phyloP scores from a whole-genome alignment of 92 coral and sea anemone genomes.

The Blastomussa wellsi region DNA sequence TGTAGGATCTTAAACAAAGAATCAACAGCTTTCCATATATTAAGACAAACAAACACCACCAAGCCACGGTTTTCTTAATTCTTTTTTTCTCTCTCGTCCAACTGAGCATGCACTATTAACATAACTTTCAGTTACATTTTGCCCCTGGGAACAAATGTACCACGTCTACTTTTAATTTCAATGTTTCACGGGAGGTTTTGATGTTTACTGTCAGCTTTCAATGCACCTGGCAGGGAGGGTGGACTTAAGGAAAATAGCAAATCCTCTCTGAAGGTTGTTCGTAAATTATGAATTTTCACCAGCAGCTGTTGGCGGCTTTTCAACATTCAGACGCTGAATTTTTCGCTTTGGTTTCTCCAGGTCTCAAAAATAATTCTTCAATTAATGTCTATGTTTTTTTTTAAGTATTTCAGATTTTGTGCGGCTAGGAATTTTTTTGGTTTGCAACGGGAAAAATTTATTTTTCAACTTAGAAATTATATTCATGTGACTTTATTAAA shows the following conservation, averaged over 20 bases:
- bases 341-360: neutral
- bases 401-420: neutral
- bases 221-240: neutral
- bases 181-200: neutral
- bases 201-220: neutral
- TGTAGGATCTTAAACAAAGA: neutral
- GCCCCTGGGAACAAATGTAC: neutral
- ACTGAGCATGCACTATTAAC: neutral
- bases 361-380: neutral
- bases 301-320: neutral
- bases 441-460: neutral
- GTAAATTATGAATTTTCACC: neutral
- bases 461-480: neutral
- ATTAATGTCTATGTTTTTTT: neutral
- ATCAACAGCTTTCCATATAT: neutral
- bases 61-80: neutral
- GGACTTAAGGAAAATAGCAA: neutral
- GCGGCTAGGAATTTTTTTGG: neutral
- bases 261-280: neutral
- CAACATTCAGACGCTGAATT: neutral
- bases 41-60: neutral
- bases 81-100: neutral
- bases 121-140: neutral
- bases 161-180: neutral
- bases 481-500: slow-evolving; percentile 6